Base-by-base conservation (phyloP, 2,888 invertebrate genomes). In the Lasioglossum zephyrum region DNA sequence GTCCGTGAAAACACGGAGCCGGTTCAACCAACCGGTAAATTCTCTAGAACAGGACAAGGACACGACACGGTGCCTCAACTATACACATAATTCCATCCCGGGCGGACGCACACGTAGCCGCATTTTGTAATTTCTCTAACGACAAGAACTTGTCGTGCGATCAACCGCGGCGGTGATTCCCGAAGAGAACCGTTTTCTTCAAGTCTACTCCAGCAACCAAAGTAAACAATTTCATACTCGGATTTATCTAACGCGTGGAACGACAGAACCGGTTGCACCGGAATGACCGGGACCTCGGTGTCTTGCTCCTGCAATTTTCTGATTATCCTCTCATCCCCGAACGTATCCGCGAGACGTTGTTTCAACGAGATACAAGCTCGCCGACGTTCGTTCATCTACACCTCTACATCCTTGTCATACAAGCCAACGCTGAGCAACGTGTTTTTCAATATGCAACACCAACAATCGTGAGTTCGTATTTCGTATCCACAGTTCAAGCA, bases 81-180 rank as follows among this genome's bases (percentile, higher is more conserved):
- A 53, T 53, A 53, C 49, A 53, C 22, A 53, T 53, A 66, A 36
- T 31, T 79, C 70, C 89, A 91, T 91, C 91, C 91, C 91, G 91
- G 91, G 90, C 89, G 91, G 91, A 91, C 90, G 91, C 91, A 88
- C 81, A 82, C 79, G 77, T 80, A 88, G 85, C 81, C 83, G 83
- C 79, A 84, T 82, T 53, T 53, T 53, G 53, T n/a, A 87, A 88
- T 86, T 90, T 86, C 74, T 80, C 77, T 88, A 89, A 89, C 73
- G 84, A 89, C 85, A 16, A 79, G 49, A 82, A 85, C 76, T 79
- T 77, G 72, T 86, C 84, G 77, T 78, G 69, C 69, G 79, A 44
- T 84, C 81, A 66, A 87, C 66, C 84, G 82, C 73, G 77, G n/a
- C 22, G 63, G 57, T 82, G 86, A 81, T 88, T 82, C 73, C 83